Evolutionary conservation across 2,888 invertebrate species (phyloP).

Genomic region (Mactromeris polynyma): DNA sequence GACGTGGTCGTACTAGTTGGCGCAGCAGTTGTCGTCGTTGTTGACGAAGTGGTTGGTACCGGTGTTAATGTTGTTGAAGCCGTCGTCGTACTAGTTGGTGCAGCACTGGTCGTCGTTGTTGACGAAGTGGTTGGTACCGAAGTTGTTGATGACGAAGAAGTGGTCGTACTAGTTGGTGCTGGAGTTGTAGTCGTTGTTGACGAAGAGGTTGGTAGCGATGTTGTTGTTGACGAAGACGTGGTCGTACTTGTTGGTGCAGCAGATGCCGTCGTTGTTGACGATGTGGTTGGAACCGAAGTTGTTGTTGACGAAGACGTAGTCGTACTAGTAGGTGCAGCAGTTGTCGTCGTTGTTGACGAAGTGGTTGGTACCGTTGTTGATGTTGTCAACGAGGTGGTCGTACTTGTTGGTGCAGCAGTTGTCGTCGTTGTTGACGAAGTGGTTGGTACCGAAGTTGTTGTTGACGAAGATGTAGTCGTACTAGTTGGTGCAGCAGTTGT

Average conservation of each 20-base stretch:
- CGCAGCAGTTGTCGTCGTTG: not conserved
- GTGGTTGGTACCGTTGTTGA: not conserved
- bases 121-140: not conserved
- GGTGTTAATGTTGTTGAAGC: not conserved
- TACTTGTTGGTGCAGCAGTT: no score
- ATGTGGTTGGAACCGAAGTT: not conserved
- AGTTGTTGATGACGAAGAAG: not conserved
- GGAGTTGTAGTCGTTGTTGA: not conserved
- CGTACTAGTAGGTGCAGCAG: not conserved
- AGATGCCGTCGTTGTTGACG: not conserved
- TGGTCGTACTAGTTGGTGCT: not conserved
- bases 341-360: no score
- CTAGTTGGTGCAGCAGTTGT: not conserved
- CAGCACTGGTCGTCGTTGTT: not conserved
- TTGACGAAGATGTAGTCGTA: not conserved
- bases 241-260: not conserved
- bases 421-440: not conserved
- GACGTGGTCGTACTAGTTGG: not conserved
- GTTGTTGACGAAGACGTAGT: not conserved
- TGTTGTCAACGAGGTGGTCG: not conserved
- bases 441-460: not conserved
- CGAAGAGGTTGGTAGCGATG: not conserved
- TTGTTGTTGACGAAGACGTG: not conserved
- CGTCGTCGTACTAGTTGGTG: not conserved
- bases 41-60: not conserved